Conservation (phyloP, 2,888 invertebrate species). For the Eristalinus aeneus region DNA sequence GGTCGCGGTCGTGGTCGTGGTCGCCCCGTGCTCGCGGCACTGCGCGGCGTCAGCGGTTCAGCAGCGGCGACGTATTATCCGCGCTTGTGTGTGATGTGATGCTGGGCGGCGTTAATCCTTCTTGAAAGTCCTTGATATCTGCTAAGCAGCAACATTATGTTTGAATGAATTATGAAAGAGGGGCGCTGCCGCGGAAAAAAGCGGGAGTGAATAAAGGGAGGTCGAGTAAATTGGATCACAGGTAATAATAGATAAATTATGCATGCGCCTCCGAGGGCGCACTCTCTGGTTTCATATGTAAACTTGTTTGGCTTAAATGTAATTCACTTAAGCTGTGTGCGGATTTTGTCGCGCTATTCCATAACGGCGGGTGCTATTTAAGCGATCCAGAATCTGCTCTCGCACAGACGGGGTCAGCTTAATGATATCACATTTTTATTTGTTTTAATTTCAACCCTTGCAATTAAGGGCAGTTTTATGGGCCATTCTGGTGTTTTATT, state of each 20-base stretch:
- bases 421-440: constrained; percentile 64
- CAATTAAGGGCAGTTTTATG: constrained; percentile 62
- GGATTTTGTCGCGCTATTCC: constrained; percentile 22
- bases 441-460: constrained; percentile 56
- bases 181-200: neutral
- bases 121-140: constrained; percentile 35
- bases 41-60: neutral
- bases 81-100: neutral
- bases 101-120: constrained; percentile 22
- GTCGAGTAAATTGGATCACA: constrained; percentile 33
- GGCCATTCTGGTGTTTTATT: constrained; percentile 56
- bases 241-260: constrained; percentile 55
- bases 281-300: constrained; percentile 25
- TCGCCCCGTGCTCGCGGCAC: no score
- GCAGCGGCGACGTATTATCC: neutral
- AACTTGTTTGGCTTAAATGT: constrained; percentile 35
- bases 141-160: constrained; percentile 45
- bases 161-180: constrained; percentile 18
- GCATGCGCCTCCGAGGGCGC: constrained; percentile 38
- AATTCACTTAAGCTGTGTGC: constrained; percentile 29
- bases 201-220: neutral
- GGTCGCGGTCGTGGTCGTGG: constrained; percentile 1
- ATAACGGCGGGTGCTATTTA: constrained; percentile 49
- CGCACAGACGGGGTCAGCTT: constrained; percentile 44
- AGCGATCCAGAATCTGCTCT: constrained; percentile 10